A percentile compares a stretch with the other conserved stretches of the same genome.
Evolutionary conservation across 1,140 invertebrate genomes (phyloP).

Genomic region (Diachasmimorpha longicaudata): DNA sequence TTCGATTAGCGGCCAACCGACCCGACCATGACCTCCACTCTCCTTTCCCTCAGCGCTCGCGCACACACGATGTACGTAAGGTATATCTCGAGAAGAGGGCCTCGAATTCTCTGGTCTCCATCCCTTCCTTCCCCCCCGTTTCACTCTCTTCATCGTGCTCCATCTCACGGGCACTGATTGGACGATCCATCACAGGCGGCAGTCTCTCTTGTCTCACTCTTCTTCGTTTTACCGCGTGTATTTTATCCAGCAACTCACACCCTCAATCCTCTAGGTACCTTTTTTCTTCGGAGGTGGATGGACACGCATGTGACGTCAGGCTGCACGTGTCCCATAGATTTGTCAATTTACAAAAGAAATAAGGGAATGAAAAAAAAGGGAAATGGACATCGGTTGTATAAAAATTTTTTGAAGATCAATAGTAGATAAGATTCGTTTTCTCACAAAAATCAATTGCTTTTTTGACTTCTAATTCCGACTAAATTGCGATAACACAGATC

Average conservation of each 20-base stretch:
- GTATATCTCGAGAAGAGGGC: not conserved
- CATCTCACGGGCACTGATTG: slow-evolving; percentile 65
- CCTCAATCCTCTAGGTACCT: slow-evolving; percentile 33
- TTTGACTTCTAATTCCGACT: no score
- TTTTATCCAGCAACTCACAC: slow-evolving; percentile 12
- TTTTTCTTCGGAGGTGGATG: not conserved
- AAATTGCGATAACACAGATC: no score
- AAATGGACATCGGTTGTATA: no score
- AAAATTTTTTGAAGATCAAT: no score
- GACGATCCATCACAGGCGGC: slow-evolving; percentile 62
- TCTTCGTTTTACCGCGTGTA: slow-evolving; percentile 26
- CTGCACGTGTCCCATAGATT: not conserved
- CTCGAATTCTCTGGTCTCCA: not conserved
- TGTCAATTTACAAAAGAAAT: no score
- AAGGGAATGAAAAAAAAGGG: no score
- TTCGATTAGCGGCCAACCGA: slow-evolving; percentile 62
- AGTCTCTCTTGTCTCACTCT: slow-evolving; percentile 42
- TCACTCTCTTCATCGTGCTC: slow-evolving; percentile 47
- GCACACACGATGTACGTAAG: slow-evolving; percentile 22
- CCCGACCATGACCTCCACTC: slow-evolving; percentile 61
- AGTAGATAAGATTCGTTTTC: no score
- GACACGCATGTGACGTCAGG: not conserved
- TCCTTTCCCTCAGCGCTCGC: slow-evolving; percentile 39
- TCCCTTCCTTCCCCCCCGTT: slow-evolving; percentile 35
- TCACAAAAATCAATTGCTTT: no score